Evolutionary conservation across 2,888 invertebrate genomes (phyloP), one percentile per base, ranked within the genome.

Genomic region (Melanchra persicariae): DNA sequence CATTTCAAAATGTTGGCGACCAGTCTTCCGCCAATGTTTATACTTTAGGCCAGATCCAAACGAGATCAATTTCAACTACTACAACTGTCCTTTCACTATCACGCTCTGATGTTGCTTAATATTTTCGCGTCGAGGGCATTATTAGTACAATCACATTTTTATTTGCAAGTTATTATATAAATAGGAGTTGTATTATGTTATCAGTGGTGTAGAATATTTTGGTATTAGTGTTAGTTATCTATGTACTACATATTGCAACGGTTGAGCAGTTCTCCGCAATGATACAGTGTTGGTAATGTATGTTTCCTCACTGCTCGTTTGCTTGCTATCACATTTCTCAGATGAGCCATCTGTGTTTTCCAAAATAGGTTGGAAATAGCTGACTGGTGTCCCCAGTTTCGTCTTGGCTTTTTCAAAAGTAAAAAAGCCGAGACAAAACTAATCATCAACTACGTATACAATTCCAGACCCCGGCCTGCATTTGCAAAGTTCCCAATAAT

Each of bases 21-120:
- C 49, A 54, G 34, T 67, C 57, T 74, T 49, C 77, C 79, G 70
- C 70, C 78, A 78, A 75, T 81, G 60, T 58, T 61, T 34, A 17
- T 74, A 72, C 57, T 64, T 88, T 83, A 78, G 58, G 66, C 86
- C 88, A 83, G 59, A 55, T 60, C 22, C 71, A 64, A 89, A 88
- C 82, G 71, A 88, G 89, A 91, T 92, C 90, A 83, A 90, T 91
- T 91, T 89, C 90, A 86, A 85, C 74, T 84, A 86, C 90, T 84
- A 86, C 90, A 86, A 85, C 73, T 84, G 86, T 89, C 92, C 92
- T 91, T 92, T 93, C 92, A 90, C 92, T 88, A 88, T 82, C 82
- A 86, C 71, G 77, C 87, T 89, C 87, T 86, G 74, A 22, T 26
- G 60, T 92, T 92, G 88, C 89, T 70, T 81, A 92, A 92, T 85